A percentile compares a stretch with the other conserved stretches of the same genome.
Evolutionary conservation across 2,888 invertebrate species (phyloP).

Genomic region (Leptinotarsa peninsularis): DNA sequence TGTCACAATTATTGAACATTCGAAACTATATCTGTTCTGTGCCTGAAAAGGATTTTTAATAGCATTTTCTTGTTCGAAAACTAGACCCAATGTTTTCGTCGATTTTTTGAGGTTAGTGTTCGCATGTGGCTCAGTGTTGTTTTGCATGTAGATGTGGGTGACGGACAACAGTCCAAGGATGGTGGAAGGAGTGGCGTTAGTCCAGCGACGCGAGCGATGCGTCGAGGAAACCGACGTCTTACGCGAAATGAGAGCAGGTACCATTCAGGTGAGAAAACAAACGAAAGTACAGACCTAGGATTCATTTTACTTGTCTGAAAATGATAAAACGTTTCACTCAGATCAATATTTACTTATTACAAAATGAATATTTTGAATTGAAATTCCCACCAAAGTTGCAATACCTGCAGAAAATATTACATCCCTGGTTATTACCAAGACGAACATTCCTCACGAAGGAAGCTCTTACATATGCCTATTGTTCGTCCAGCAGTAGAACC

Average conservation of each 20-base stretch:
- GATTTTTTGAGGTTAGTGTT: conserved; percentile 27
- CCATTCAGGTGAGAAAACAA: conserved; percentile 85
- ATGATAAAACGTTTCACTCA: not conserved
- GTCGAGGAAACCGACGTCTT: conserved; percentile 85
- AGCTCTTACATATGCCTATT: no score
- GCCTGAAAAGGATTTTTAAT: no score
- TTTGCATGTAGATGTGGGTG: conserved; percentile 63
- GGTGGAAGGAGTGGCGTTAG: conserved; percentile 59
- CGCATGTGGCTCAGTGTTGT: conserved; percentile 54
- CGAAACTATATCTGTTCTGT: no score
- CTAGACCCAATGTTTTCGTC: not conserved
- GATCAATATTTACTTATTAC: not conserved
- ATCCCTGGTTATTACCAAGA: no score
- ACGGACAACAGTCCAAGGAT: conserved; percentile 54
- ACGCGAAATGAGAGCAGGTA: conserved; percentile 95
- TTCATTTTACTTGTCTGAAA: not conserved
- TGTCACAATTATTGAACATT: no score
- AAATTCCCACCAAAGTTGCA: no score
- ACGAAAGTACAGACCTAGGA: conserved; percentile 4
- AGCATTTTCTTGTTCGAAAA: conserved; percentile 6
- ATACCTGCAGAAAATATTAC: no score
- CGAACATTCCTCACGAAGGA: no score
- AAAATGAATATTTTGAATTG: no score
- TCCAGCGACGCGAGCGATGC: conserved; percentile 66
- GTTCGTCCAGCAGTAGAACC: no score